A percentile compares a stretch with the other conserved stretches of the same genome.
These are phyloP conservation scores for Drosophila greeni DNA, from an alignment of 2,888 invertebrate species.

Conservation along the genomic window DNA sequence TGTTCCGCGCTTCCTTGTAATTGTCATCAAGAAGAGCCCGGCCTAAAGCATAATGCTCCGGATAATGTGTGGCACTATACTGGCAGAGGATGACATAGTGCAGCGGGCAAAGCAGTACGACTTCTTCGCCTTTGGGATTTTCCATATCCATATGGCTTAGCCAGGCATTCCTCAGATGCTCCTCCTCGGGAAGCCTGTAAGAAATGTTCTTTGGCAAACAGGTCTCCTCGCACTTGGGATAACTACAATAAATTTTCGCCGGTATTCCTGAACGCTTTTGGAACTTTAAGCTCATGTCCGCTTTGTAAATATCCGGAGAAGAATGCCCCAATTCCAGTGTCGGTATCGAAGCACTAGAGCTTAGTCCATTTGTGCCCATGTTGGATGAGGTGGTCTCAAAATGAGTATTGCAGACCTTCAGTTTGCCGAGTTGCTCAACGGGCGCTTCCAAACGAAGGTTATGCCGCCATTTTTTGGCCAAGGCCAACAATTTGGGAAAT, in stretches of 20 bases:
- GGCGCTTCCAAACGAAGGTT: constrained; percentile 52
- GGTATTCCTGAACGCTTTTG: constrained; percentile 17
- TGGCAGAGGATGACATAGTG: constrained; percentile 61
- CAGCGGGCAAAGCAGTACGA: constrained; percentile 55
- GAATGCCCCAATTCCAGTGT: constrained; percentile 63
- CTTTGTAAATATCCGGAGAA: constrained; percentile 31
- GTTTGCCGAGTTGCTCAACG: constrained; percentile 25
- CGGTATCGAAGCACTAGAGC: constrained; percentile 55
- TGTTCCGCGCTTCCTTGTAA: constrained; percentile 46
- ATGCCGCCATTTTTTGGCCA: constrained; percentile 61
- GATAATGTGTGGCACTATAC: constrained; percentile 42
- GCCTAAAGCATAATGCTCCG: constrained; percentile 31
- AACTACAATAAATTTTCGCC: constrained; percentile 49
- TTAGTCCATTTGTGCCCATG: constrained; percentile 40
- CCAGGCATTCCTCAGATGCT: constrained; percentile 48
- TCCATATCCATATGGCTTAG: constrained; percentile 38
- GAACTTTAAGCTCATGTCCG: constrained; percentile 13
- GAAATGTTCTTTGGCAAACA: constrained; percentile 29
- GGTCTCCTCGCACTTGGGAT: constrained; percentile 55
- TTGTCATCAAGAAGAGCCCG: constrained; percentile 29
- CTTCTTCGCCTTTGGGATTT: neutral
- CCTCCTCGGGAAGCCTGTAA: constrained; percentile 52
- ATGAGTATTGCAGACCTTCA: constrained; percentile 59
- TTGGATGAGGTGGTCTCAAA: constrained; percentile 52
- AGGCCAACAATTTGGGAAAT: constrained; percentile 49